Evolutionary conservation across 2,888 invertebrate genomes (phyloP).

Genomic region (Pteria penguin): DNA sequence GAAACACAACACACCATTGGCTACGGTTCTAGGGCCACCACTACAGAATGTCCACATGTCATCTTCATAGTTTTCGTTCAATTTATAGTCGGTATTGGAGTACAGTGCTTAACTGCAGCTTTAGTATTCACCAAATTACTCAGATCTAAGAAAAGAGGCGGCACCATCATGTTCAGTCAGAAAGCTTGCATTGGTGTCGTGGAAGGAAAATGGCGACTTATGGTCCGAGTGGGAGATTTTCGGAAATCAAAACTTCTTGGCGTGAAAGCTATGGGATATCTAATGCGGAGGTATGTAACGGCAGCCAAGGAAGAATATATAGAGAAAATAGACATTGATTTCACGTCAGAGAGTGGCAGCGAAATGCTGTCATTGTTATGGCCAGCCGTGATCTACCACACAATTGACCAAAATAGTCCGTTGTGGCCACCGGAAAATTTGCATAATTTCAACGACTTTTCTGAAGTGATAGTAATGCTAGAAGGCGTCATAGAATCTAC

Average conservation of each 20-base stretch:
- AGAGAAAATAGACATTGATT: constrained; percentile 95
- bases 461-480: constrained; percentile 96
- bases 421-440: constrained; percentile 89
- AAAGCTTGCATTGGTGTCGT: constrained; percentile 90
- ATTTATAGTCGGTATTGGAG: constrained; percentile 91
- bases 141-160: constrained; percentile 94
- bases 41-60: constrained; percentile 94
- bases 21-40: constrained; percentile 91
- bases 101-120: constrained; percentile 86
- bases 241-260: constrained; percentile 82
- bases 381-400: constrained; percentile 83
- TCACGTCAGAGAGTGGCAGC: constrained; percentile 93
- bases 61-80: constrained; percentile 93
- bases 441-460: constrained; percentile 85
- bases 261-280: constrained; percentile 94
- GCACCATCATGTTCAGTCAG: constrained; percentile 94
- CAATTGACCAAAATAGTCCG: constrained; percentile 91
- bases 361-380: constrained; percentile 97
- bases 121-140: constrained; percentile 95
- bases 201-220: constrained; percentile 78
- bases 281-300: constrained; percentile 91
- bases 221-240: constrained; percentile 80
- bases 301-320: constrained; percentile 93
- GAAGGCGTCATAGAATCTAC: constrained; percentile 87
- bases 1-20: constrained; percentile 98